phyloP scores from a whole-genome alignment of 2,113 vertebrate genomes.

The Myotis yumanensis region DNA sequence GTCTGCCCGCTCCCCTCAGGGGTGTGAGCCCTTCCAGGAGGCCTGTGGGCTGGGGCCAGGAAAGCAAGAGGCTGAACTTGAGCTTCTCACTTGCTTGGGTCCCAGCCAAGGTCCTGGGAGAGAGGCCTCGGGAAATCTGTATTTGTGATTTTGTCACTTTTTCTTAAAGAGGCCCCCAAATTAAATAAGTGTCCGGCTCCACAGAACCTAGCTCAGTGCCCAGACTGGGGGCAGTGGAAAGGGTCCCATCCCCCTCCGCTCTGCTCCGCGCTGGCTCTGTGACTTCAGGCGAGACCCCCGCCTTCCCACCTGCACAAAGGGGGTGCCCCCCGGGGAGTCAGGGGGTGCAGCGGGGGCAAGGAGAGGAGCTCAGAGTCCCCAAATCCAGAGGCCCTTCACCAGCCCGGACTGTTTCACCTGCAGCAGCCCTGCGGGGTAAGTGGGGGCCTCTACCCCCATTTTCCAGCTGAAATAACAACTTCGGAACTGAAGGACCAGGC shows the following conservation, averaged over 20 bases:
- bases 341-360: neutral
- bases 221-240: neutral
- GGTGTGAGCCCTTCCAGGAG: neutral
- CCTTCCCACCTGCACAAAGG: neutral
- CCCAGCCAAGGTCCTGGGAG: neutral
- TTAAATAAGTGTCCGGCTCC: neutral
- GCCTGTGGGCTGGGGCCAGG: too few species aligned
- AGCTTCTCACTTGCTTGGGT: neutral
- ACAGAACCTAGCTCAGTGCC: neutral
- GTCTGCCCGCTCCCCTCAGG: neutral
- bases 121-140: neutral
- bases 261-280: neutral
- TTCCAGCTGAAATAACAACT: neutral
- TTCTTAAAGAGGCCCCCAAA: neutral
- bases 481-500: neutral
- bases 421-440: neutral
- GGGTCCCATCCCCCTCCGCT: neutral
- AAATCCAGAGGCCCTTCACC: neutral
- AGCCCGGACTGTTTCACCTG: neutral
- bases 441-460: neutral
- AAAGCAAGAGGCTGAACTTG: neutral
- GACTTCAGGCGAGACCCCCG: neutral
- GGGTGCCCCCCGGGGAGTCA: neutral
- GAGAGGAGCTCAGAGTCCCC: neutral
- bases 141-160: neutral